Base-by-base conservation (phyloP, 2,797 vertebrate genomes). In the Pelochelys cantorii region DNA sequence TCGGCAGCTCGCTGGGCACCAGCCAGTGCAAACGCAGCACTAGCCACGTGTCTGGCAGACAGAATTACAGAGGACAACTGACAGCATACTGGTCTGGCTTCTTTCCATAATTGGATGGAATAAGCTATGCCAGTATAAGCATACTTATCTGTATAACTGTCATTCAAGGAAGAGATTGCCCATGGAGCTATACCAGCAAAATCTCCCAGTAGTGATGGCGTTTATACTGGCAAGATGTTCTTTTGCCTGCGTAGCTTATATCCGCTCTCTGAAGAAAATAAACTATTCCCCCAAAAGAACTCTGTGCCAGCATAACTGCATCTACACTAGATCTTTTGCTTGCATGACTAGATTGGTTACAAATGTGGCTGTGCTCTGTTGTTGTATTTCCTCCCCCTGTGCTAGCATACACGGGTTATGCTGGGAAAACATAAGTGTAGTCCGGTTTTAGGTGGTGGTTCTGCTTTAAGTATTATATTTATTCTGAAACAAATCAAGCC, bases 341-440 rank as follows among this genome's bases (percentile, higher is more conserved):
- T 34, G 34, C n/a, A 71, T 71, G n/a, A n/a, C 34, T 34, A 34
- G n/a, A n/a, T 34, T 71, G 34, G 18, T 22, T 37, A 71, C 10
- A 71, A 37, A 37, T 71, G n/a, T 34, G 18, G 6, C 12, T 68
- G 4, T 18, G 9, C 2, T 71, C 2, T 8, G 34, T 68, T 68
- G n/a, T 20, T 34, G 2, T 15, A 6, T 2, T 31, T 9, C 15
- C 4, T 22, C 5, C 34, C 34, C 4, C 14, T 14, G 5, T 11
- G 34, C 18, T 37, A 71, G n/a, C 34, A 71, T 71, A 71, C 3
- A 10, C 37, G 20, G 20, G 34, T 71, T 71, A 37, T 37, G n/a
- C n/a, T 22, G 65, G 20, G 18, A 71, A 71, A 71, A 37, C 22
- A 6, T 22, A 60, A 60, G n/a, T 37, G 10, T 34, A 71, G n/a